phyloP scores from a whole-genome alignment of 2,113 vertebrate species.

The Phalacrocorax carbo region DNA sequence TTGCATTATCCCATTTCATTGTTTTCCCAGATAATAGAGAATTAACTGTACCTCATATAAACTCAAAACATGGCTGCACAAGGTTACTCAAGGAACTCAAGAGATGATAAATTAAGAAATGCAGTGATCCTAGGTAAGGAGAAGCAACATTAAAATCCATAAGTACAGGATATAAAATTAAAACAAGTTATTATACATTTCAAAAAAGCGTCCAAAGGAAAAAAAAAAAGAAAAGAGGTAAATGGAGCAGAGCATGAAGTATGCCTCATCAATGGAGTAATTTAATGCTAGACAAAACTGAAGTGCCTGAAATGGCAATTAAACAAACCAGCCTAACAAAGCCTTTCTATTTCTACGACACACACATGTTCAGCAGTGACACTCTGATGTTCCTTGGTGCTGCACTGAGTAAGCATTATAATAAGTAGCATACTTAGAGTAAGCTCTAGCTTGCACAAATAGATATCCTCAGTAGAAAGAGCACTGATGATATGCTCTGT shows the following conservation, averaged over 20 bases:
- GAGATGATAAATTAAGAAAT: conserved; percentile 67
- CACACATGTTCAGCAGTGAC: background rate
- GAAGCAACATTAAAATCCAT: conserved; percentile 37
- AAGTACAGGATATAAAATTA: conserved; percentile 35
- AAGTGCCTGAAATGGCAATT: background rate
- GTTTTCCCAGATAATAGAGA: conserved; percentile 64
- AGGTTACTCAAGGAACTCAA: conserved; percentile 66
- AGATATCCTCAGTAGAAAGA: background rate
- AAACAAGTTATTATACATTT: conserved; percentile 38
- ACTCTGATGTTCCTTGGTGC: background rate
- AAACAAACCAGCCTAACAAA: background rate
- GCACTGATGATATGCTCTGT: background rate
- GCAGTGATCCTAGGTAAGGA: conserved; percentile 62
- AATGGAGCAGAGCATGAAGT: background rate
- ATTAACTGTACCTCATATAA: conserved; percentile 63
- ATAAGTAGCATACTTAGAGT: background rate
- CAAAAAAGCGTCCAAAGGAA: background rate
- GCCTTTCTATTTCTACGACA: background rate
- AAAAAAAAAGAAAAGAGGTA: background rate
- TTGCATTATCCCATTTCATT: conserved; percentile 53
- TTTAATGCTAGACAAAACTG: background rate
- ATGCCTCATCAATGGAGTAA: background rate
- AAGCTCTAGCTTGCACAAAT: background rate
- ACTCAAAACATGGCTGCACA: conserved; percentile 69
- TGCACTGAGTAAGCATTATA: background rate